A percentile compares a stretch with the other conserved stretches of the same genome.
Evolutionary conservation across 1,140 invertebrate genomes (phyloP).

Genomic region (Drosophila ogumai): DNA sequence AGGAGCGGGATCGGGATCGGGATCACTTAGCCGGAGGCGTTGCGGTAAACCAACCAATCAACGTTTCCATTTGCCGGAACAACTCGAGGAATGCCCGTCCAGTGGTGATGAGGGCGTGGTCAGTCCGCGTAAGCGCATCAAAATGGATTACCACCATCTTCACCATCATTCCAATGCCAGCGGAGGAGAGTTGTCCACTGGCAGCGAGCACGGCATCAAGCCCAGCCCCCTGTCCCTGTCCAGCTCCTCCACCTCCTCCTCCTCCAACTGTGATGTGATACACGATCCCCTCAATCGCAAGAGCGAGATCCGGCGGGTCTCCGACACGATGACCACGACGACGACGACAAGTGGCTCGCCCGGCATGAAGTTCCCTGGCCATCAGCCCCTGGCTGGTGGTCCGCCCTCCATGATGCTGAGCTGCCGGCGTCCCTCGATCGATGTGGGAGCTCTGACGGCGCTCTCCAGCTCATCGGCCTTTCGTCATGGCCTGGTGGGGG

Average conservation of each 20-base stretch:
- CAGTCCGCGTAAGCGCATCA: conserved; percentile 88
- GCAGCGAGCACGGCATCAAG: conserved; percentile 46
- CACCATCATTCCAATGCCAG: conserved; percentile 84
- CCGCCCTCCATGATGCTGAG: conserved; percentile 63
- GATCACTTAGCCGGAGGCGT: conserved; percentile 60
- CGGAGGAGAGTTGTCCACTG: conserved; percentile 59
- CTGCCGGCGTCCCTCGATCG: conserved; percentile 82
- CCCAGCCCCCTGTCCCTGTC: conserved; percentile 67
- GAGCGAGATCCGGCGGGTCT: conserved; percentile 75
- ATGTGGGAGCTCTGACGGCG: conserved; percentile 69
- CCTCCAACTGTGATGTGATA: conserved; percentile 83
- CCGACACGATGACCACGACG: conserved; percentile 40
- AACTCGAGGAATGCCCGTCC: conserved; percentile 90
- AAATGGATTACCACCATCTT: conserved; percentile 86
- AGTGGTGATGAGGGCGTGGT: conserved; percentile 89
- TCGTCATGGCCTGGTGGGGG: conserved; percentile 66
- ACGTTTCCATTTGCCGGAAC: conserved; percentile 89
- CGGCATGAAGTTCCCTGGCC: conserved; percentile 57
- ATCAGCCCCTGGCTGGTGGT: conserved; percentile 29
- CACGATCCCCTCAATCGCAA: conserved; percentile 81
- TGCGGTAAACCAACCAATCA: conserved; percentile 86
- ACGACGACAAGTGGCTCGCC: conserved; percentile 1
- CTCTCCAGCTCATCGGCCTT: conserved; percentile 65
- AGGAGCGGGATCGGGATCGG: conserved; percentile 22
- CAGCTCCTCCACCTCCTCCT: conserved; percentile 68